Evolutionary conservation across 2,888 invertebrate species (phyloP), one percentile per base, ranked within the genome.

Genomic region (Drosophila mimica): DNA sequence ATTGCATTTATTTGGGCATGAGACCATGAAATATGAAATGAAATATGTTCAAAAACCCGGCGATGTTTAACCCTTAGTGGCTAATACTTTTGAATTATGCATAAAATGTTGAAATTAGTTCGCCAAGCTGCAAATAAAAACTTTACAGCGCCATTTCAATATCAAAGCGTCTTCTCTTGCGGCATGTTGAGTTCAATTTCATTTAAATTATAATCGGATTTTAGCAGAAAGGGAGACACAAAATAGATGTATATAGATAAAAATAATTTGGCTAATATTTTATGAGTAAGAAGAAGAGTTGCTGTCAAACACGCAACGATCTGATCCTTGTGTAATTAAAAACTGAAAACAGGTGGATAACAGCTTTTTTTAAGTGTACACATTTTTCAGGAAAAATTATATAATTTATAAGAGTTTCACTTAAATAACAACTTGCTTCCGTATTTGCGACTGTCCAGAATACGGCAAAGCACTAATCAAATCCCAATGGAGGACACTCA

Each of bases 1-100:
- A 85, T 88, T 84, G 88, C 88, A 83, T 84, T 88, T 84, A 82
- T 88, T 86, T 83, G 84, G 84, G 80, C 86, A 86, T 74, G 72
- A 80, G 83, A 79, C 77, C 86, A 85, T 87, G 76, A 84, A 87
- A 79, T 80, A 77, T 77, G 56, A 79, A 79, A 82, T 86, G 56
- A 79, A 79, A 82, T 86, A 82, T 87, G 79, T 61, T 77, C 46
- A 67, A 59, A n/a, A 57, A 57, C 25, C 15, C 17, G 38, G 69
- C 46, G 30, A 51, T 52, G 60, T 57, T 76, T 88, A 88, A 84
- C 88, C 87, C 88, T 88, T 57, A 70, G 62, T 71, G 70, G 65
- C 62, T 66, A 60, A 68, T 75, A 81, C 78, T 83, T 57, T 82
- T 87, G 87, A 88, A 87, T 87, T 86, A 88, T 87, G 87, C 88